Evolutionary conservation across 2,888 invertebrate genomes (phyloP), one percentile per base, ranked within the genome.

Genomic region (Miltochrista miniata): DNA sequence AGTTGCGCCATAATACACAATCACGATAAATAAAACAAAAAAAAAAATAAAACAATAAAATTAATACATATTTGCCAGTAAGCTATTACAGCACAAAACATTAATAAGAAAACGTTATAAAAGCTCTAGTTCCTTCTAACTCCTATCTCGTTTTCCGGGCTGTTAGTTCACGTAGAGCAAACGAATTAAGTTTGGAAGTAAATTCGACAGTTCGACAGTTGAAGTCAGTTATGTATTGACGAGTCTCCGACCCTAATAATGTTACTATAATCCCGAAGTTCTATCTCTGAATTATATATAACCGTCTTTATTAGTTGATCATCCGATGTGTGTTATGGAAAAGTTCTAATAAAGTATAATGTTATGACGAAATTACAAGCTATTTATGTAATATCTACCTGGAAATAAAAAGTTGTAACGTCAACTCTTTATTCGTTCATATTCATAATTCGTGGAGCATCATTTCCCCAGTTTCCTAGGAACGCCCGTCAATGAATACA

Each of bases 241-340:
- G 35, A 42, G 45, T 57, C 14, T 40, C 18, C 38, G 1, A 38
- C 35, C 14, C 45, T 47, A 48, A 50, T 48, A 47, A 55, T 56
- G 52, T 52, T 48, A 48, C 33, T 24, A 15, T 47, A 18, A 5
- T 14, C 50, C 29, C 29, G 14, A 31, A 12, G 36, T 15, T 38
- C 13, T 43, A 35, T 41, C 34, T 37, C 12, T 12, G 33, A 24
- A 13, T 36, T 24, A 44, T 44, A 44, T 2, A 38, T 12, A 33
- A 39, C 45, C 12, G 12, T 13, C 35, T 45, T 30, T 14, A 31
- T 45, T 31, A 31, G 38, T 12, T 10, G 13, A 12, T 10, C 7
- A 14, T 36, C 18, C n/a, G 13, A 7, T n/a, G 30, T 14, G 24
- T 35, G 18, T 18, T 15, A 1, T n/a, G 15, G 18, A 15, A 9